Evolutionary conservation across 2,113 vertebrate genomes (phyloP).

Genomic region (Nannospalax galili): DNA sequence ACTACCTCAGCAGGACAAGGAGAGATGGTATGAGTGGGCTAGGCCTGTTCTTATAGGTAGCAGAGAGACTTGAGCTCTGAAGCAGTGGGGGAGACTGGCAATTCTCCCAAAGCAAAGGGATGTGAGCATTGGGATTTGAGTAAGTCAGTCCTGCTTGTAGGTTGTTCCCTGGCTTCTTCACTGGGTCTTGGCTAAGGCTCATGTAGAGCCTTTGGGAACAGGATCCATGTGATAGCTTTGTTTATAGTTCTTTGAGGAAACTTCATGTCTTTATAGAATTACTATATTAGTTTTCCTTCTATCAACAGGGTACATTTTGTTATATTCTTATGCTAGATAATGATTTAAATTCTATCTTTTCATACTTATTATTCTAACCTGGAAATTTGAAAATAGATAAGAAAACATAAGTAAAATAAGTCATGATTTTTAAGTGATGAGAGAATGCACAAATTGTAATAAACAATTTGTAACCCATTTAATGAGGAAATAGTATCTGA

Average conservation of each 20-base stretch:
- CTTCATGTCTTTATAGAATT: neutral
- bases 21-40: too few relatives aligned
- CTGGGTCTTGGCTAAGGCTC: too few relatives aligned
- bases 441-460: rapidly evolving
- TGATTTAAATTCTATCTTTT: neutral
- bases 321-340: neutral
- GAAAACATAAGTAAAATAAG: neutral
- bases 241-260: neutral
- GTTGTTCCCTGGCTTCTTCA: too few relatives aligned
- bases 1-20: too few relatives aligned
- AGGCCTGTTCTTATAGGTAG: too few relatives aligned
- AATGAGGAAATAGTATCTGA: neutral
- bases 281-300: neutral
- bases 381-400: neutral
- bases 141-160: too few relatives aligned
- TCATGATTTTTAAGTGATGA: neutral
- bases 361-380: neutral
- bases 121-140: too few relatives aligned
- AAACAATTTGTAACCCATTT: neutral
- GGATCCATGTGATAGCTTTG: neutral
- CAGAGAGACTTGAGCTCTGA: too few relatives aligned
- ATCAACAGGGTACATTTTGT: neutral
- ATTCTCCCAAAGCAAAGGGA: too few relatives aligned
- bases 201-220: too few relatives aligned
- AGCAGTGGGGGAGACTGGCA: too few relatives aligned